Percentiles rank a stretch among this genome's conserved stretches.
These are phyloP conservation scores for Lophotis ruficrista DNA, from an alignment of 2,113 vertebrate species.

Conservation along the genomic window DNA sequence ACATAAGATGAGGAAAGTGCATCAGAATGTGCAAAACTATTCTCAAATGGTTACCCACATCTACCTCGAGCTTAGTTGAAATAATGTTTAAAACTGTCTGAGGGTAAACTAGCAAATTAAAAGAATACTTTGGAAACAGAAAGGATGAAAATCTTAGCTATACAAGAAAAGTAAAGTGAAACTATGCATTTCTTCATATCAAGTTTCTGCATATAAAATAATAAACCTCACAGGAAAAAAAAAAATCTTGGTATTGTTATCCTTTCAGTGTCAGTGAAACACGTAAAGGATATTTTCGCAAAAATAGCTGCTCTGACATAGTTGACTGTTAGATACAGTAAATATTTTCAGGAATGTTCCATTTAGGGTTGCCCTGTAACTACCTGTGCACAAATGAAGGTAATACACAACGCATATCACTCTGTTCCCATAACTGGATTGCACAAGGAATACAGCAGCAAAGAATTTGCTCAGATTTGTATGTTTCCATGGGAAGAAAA, in stretches of 20 bases:
- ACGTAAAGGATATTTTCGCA: neutral
- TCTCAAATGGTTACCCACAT: neutral
- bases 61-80: neutral
- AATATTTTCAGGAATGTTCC: neutral
- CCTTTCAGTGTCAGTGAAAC: slow-evolving; percentile 22
- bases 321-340: neutral
- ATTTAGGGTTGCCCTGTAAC: neutral
- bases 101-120: neutral
- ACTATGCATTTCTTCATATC: neutral
- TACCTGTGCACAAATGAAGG: neutral
- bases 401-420: neutral
- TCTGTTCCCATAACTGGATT: neutral
- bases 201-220: neutral
- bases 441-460: neutral
- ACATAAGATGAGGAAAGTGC: neutral
- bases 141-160: neutral
- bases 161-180: neutral
- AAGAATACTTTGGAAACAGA: slow-evolving; percentile 20
- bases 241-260: neutral
- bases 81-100: neutral
- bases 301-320: slow-evolving; percentile 2
- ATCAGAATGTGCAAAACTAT: neutral
- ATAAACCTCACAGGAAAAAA: neutral
- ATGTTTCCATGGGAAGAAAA: neutral
- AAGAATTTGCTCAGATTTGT: neutral